Conservation (phyloP, 2,113 vertebrate genomes). For the Corvus moneduloides region DNA sequence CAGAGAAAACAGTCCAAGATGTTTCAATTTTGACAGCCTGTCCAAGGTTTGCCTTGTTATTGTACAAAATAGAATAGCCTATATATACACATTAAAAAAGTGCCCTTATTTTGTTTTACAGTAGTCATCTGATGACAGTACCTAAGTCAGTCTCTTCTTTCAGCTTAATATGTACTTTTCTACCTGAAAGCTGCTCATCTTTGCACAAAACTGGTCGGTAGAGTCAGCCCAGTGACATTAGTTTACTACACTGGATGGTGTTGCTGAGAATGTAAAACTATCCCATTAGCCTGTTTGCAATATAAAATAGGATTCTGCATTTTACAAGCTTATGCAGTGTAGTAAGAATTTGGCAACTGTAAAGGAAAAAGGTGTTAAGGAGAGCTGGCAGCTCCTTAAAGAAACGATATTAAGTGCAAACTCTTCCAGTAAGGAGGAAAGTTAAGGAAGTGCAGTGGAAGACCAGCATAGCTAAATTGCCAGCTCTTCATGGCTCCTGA, state of each 20-base stretch:
- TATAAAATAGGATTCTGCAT: background rate
- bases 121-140: background rate
- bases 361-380: slow-evolving; percentile 60
- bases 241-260: background rate
- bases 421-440: slow-evolving; percentile 4
- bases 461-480: background rate
- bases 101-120: background rate
- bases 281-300: slow-evolving; percentile 25
- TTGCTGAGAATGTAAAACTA: slow-evolving; percentile 6
- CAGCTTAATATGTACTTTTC: background rate
- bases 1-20: background rate
- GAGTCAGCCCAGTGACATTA: background rate
- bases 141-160: background rate
- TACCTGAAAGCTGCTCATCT: background rate
- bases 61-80: background rate
- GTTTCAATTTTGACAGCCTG: background rate
- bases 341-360: slow-evolving; percentile 43
- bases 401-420: slow-evolving; percentile 40
- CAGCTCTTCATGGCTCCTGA: background rate
- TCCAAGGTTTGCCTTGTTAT: background rate
- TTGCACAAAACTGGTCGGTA: background rate
- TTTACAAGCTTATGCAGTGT: background rate
- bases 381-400: slow-evolving; percentile 54
- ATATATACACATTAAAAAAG: background rate
- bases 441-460: background rate